Base-by-base conservation (phyloP, 2,888 invertebrate species). In the Agonopterix heracliana region DNA sequence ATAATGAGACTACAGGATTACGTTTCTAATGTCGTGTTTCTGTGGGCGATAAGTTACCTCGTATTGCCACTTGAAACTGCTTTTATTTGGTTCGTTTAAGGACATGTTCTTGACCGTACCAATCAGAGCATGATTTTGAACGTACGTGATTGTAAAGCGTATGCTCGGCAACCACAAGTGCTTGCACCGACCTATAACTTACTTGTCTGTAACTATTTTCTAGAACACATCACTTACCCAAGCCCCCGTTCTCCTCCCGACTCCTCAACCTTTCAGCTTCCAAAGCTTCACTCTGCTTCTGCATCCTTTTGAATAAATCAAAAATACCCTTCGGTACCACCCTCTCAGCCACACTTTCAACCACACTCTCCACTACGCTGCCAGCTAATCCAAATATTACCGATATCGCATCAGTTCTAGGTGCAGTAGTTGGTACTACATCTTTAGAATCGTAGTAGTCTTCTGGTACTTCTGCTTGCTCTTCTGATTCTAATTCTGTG, bases 361-460 rank as follows among this genome's bases (percentile, higher is more conserved):
- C 83, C 9, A 86, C 77, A 54, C 84, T 82, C 41, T 83, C 87
- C 0, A 87, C 83, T 11, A 89, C 77, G 54, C 86, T 88, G 1
- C 88, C 88, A 34, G 89, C 89, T 7, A 89, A 64, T 0, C 88
- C 88, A 49, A 87, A 84, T 41, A 88, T 70, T 1, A 87, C 79
- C 46, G 87, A 85, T 11, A 88, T 53, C 2, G 87, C 81, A 59
- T 87, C 87, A 12, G 76, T 84, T 56, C 76, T 85, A 0, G 86
- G 86, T 10, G 80, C 74, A 35, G 81, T 71, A 0, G 87, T 88
- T 1, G 87, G 81, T 0, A 87, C 66, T 1, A 82, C 64, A 52
- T 88, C 88, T 64, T 85, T 87, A 3, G 74, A 58, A 52, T 88
- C 88, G 45, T 88, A 88, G 51, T 87, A 88, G 67, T 88, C 88